A percentile compares a stretch with the other conserved stretches of the same genome.
Evolutionary conservation across 2,797 vertebrate species (phyloP).

Genomic region (Myotis findleyi): DNA sequence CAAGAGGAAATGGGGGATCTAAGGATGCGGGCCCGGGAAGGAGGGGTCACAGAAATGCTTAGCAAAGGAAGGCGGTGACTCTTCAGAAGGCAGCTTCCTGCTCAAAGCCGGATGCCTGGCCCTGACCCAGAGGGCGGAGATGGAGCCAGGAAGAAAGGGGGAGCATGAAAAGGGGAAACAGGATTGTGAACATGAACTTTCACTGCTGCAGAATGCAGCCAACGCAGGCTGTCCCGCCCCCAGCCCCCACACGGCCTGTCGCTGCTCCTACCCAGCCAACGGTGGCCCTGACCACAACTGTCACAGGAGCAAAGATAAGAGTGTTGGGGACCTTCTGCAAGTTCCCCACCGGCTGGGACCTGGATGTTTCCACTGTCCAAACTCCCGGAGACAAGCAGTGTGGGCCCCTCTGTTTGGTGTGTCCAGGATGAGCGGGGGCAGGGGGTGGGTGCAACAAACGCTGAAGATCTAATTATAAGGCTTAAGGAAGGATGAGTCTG

Average conservation of each 20-base stretch:
- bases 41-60: not conserved
- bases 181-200: not conserved
- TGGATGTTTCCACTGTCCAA: not conserved
- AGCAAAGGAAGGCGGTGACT: not conserved
- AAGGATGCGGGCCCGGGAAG: not conserved
- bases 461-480: no score
- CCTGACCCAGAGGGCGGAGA: not conserved
- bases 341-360: not conserved
- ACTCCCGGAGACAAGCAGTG: not conserved
- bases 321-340: not conserved
- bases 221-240: rapidly evolving
- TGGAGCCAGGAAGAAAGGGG: not conserved
- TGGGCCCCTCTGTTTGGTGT: not conserved
- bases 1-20: not conserved
- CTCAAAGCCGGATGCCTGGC: not conserved
- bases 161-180: not conserved
- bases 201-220: not conserved
- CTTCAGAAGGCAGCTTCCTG: not conserved
- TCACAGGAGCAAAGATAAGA: not conserved
- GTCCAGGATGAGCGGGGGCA: not conserved
- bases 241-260: not conserved
- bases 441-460: not conserved
- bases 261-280: not conserved
- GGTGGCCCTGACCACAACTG: not conserved
- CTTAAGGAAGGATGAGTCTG: not conserved